A percentile compares a stretch with the other conserved stretches of the same genome.
These are phyloP conservation scores for Dolomedes plantarius DNA, from an alignment of 2,888 invertebrate species.

Conservation along the genomic window DNA sequence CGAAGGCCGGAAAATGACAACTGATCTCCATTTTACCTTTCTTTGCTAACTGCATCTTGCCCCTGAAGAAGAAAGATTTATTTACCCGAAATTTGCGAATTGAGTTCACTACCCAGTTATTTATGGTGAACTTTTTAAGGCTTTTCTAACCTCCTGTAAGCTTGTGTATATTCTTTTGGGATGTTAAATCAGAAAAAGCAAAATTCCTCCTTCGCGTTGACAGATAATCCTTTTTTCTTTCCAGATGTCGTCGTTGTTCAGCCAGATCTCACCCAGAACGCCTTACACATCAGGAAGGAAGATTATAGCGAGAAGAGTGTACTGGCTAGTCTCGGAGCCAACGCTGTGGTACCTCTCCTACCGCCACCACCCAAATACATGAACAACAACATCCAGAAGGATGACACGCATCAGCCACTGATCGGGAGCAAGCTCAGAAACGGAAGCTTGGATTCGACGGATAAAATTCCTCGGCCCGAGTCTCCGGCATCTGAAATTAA, in stretches of 20 bases:
- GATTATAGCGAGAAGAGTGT: conserved; percentile 53
- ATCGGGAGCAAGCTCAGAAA: conserved; percentile 44
- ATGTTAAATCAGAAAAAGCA: too few relatives aligned
- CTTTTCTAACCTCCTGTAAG: too few relatives aligned
- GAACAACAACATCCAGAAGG: conserved; percentile 40
- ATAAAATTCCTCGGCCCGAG: conserved; percentile 70
- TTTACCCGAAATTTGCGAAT: too few relatives aligned
- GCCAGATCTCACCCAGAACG: conserved; percentile 85
- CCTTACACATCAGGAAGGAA: conserved; percentile 74
- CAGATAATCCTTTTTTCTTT: conserved; percentile 76
- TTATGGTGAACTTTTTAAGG: too few relatives aligned
- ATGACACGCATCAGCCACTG: conserved; percentile 34
- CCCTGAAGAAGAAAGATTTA: too few relatives aligned
- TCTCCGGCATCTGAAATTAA: conserved; percentile 69
- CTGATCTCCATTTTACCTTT: too few relatives aligned
- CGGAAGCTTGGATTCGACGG: conserved; percentile 68
- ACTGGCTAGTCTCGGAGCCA: conserved; percentile 22
- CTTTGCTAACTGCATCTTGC: too few relatives aligned
- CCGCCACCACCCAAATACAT: conserved; percentile 59
- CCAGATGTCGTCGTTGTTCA: conserved; percentile 86
- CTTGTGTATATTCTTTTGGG: too few relatives aligned
- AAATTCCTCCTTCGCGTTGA: too few relatives aligned
- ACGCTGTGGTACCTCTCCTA: conserved; percentile 45
- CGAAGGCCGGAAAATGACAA: too few relatives aligned
- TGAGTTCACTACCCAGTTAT: too few relatives aligned